Base-by-base conservation (phyloP, 2,888 invertebrate species). In the Tetragonula carbonaria region DNA sequence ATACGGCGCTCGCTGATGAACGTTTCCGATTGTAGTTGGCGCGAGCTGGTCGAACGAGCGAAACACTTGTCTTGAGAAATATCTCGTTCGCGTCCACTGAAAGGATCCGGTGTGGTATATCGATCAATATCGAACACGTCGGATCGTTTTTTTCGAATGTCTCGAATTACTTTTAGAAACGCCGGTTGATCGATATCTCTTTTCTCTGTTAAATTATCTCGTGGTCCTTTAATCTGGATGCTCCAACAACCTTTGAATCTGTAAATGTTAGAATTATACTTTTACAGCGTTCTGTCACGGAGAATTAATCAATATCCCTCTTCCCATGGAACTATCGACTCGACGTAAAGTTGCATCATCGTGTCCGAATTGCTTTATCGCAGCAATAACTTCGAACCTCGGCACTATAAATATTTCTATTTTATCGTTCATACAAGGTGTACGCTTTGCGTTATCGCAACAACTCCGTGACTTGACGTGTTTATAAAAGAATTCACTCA, bases 11-110 rank as follows among this genome's bases (percentile, higher is more conserved):
- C 53, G 11, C 66, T 68, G 82, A 84, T 84, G 87, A 82, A 80
- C 75, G 86, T 55, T 45, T 38, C 28, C 66, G 87, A 82, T 87
- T 87, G 28, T 28, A 86, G 73, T 74, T 66, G 63, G 65, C 78
- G 74, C 85, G 74, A 70, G 74, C 71, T 76, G 80, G 78, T n/a
- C 14, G 65, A 55, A 55, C 65, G 65, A 57, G 74, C 77, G 76
- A 75, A 74, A 82, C 81, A 59, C 66, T 45, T 45, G 80, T 75
- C 82, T 87, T 84, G 84, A 81, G 78, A 84, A 82, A 86, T 84
- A 81, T 74, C 79, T 28, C 63, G 53, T 68, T 71, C 63, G 73
- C 74, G 71, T 76, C 62, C n/a, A 5, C n/a, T 14, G 57, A 59
- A 23, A 59, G n/a, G 23, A 11, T 45, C 23, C 57, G 57, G 57